Percentiles rank a stretch among this genome's conserved stretches.
phyloP scores from a whole-genome alignment of 2,113 vertebrate species.

The Neomonachus schauinslandi region DNA sequence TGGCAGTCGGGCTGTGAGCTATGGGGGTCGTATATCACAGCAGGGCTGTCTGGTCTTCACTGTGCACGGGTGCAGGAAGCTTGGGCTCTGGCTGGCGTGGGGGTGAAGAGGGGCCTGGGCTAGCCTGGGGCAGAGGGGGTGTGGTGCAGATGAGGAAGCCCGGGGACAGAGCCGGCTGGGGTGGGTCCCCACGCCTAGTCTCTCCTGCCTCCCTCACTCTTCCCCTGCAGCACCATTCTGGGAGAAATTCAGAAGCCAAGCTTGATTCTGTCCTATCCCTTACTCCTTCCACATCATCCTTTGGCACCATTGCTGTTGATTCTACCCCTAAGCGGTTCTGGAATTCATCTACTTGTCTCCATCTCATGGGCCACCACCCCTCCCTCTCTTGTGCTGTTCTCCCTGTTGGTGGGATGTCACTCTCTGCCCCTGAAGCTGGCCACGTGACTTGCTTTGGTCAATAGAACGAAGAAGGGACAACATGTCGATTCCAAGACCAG shows the following conservation, averaged over 20 bases:
- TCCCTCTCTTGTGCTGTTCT: neutral
- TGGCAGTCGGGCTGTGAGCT: conserved; percentile 35
- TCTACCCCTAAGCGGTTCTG: neutral
- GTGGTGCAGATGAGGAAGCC: neutral
- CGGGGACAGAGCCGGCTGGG: neutral
- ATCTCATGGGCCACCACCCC: rapidly evolving
- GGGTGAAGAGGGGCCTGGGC: neutral
- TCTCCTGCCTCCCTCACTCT: neutral
- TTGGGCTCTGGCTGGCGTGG: rapidly evolving
- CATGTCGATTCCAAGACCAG: too few species aligned
- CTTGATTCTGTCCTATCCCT: rapidly evolving
- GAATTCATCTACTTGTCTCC: neutral
- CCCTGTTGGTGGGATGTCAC: neutral
- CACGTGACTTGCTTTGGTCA: neutral
- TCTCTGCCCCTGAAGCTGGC: neutral
- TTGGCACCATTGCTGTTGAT: rapidly evolving
- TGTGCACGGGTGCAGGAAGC: rapidly evolving
- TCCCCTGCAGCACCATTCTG: rapidly evolving
- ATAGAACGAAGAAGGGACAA: neutral
- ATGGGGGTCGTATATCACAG: conserved; percentile 58
- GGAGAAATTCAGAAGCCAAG: neutral
- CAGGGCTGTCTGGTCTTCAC: rapidly evolving
- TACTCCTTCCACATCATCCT: rapidly evolving
- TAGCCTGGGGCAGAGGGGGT: rapidly evolving
- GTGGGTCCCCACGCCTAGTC: rapidly evolving